A percentile compares a stretch with the other conserved stretches of the same genome.
These are phyloP conservation scores for Hedychridium roseum DNA, from an alignment of 2,888 invertebrate genomes.

Conservation along the genomic window DNA sequence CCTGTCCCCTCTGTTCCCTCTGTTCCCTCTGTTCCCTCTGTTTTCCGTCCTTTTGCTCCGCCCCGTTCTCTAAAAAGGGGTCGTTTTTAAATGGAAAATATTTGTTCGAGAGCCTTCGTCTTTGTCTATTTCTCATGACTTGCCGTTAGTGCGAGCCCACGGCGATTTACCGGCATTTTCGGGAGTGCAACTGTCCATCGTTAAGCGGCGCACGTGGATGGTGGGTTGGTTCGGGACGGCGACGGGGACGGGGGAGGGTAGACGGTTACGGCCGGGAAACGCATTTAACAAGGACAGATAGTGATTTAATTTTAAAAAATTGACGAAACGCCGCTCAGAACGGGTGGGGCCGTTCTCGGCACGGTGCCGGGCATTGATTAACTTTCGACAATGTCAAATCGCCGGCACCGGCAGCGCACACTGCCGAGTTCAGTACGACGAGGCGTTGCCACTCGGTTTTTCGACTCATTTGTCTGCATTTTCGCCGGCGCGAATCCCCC, in stretches of 20 bases:
- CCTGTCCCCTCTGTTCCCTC: slow-evolving; percentile 9
- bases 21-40: slow-evolving; percentile 1
- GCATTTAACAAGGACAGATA: slow-evolving; percentile 64
- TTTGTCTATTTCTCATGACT: slow-evolving; percentile 18
- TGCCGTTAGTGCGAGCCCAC: too few species aligned
- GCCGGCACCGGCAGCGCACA: slow-evolving; percentile 48
- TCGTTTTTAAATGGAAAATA: too few species aligned
- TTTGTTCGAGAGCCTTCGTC: neutral
- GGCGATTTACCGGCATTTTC: slow-evolving; percentile 56
- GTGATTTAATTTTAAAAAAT: slow-evolving; percentile 64
- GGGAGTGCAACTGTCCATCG: slow-evolving; percentile 61
- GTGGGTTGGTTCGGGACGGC: slow-evolving; percentile 24
- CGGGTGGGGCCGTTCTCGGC: slow-evolving; percentile 22
- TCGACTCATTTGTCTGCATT: slow-evolving; percentile 61
- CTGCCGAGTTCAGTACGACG: slow-evolving; percentile 19
- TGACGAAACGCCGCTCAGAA: slow-evolving; percentile 56
- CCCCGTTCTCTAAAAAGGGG: neutral
- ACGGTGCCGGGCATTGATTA: slow-evolving; percentile 58
- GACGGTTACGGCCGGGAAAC: slow-evolving; percentile 48
- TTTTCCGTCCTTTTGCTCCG: slow-evolving; percentile 15
- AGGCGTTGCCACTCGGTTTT: slow-evolving; percentile 48
- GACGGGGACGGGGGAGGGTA: slow-evolving; percentile 10
- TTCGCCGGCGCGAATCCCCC: slow-evolving; percentile 48
- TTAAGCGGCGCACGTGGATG: slow-evolving; percentile 57
- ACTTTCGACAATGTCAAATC: slow-evolving; percentile 65